These are phyloP conservation scores for Coboldia fuscipes DNA, from an alignment of 1,140 invertebrate species.

Conservation along the genomic window DNA sequence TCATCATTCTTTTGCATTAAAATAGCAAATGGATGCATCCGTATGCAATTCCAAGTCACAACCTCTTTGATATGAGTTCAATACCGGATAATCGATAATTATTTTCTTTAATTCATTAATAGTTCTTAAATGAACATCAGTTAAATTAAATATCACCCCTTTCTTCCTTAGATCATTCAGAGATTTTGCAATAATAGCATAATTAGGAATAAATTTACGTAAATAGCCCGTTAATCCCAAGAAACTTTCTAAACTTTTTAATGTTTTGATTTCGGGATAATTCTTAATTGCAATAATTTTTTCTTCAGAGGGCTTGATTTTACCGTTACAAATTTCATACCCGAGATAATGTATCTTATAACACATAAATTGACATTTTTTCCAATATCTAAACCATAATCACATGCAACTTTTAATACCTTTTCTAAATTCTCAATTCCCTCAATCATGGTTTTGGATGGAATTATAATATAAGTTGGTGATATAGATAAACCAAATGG, in stretches of 20 bases:
- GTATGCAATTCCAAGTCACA: slow-evolving; percentile 9
- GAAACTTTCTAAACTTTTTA: background rate
- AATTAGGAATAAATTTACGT: background rate
- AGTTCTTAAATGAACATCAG: background rate
- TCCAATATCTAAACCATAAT: background rate
- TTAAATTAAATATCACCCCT: background rate
- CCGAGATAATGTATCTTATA: no score
- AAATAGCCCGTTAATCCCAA: background rate
- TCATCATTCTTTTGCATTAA: slow-evolving; percentile 10
- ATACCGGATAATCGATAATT: background rate
- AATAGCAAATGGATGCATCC: slow-evolving; percentile 15
- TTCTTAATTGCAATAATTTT: no score
- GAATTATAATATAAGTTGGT: slow-evolving; percentile 3
- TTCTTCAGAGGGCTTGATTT: no score
- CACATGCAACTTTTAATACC: slow-evolving; percentile 1
- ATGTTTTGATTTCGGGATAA: no score
- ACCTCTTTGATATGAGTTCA: background rate
- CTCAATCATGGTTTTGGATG: background rate
- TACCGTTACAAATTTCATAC: no score
- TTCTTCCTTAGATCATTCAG: background rate
- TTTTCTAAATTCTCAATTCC: background rate
- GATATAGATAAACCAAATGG: slow-evolving; percentile 4
- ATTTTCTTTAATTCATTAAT: background rate
- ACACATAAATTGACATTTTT: background rate
- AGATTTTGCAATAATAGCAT: background rate